Conservation (phyloP, 2,797 vertebrate genomes). For the Girardinus metallicus region DNA sequence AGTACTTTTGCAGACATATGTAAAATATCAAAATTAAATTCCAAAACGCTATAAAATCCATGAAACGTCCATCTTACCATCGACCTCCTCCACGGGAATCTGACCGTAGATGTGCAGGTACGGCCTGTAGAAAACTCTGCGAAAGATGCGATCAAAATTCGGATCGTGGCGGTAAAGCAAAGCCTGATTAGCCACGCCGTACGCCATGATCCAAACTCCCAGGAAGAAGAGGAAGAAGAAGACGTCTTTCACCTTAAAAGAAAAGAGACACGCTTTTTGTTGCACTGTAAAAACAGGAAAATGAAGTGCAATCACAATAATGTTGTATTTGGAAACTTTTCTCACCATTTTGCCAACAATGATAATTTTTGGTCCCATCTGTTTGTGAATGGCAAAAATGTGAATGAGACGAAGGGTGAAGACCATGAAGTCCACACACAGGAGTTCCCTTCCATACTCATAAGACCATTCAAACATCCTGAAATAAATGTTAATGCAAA, state of each 20-base stretch:
- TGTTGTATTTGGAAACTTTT: not conserved
- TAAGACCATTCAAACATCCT: slow-evolving; percentile 82
- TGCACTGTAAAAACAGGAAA: not conserved
- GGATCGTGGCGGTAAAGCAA: slow-evolving; percentile 85
- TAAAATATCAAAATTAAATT: not conserved
- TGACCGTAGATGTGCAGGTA: slow-evolving; percentile 94
- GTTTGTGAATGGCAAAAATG: slow-evolving; percentile 91
- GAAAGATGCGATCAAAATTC: slow-evolving; percentile 79
- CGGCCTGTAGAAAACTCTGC: slow-evolving; percentile 89
- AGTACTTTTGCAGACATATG: not conserved
- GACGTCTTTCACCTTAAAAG: slow-evolving; percentile 88
- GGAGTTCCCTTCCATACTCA: slow-evolving; percentile 80
- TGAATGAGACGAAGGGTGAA: slow-evolving; percentile 91
- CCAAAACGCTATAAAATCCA: not conserved
- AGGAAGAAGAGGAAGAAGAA: slow-evolving; percentile 96
- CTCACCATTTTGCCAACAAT: slow-evolving; percentile 93
- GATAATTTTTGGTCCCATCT: slow-evolving; percentile 92
- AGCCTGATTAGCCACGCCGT: slow-evolving; percentile 91
- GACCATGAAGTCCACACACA: slow-evolving; percentile 90
- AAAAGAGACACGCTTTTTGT: not conserved
- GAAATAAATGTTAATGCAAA: slow-evolving; percentile 10
- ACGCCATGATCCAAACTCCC: slow-evolving; percentile 88
- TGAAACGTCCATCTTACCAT: slow-evolving; percentile 74
- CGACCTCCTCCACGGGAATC: slow-evolving; percentile 88
- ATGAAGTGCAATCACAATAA: not conserved